Base-by-base conservation (phyloP, 1,140 invertebrate genomes). In the Drosophila bocqueti region DNA sequence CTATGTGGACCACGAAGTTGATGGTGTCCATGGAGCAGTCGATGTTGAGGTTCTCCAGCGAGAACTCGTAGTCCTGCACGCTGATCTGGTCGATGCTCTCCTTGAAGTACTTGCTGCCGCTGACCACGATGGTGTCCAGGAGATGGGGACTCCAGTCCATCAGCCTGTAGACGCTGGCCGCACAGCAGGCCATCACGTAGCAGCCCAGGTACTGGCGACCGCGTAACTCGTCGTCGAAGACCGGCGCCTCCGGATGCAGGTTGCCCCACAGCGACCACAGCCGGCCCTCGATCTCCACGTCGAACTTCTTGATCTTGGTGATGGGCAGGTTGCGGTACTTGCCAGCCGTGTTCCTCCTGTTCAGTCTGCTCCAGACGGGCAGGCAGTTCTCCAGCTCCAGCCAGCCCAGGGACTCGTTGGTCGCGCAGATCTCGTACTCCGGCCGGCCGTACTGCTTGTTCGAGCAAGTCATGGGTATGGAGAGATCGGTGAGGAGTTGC, bases 241-340 rank as follows among this genome's bases (percentile, higher is more conserved):
- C 92, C 1, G 69, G 66, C 21, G 94, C 94, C 47, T 93, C 81
- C 4, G 94, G 94, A 93, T 95, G 94, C 16, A 95, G 68, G 26
- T 93, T 94, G 4, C 95, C 94, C 93, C 94, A 94, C 0, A 95
- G 79, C 0, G 95, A 95, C 90, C 93, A 95, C 4, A 95, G 79
- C 57, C 95, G 94, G 1, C 94, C 94, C n/a, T 94, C 93, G 74
- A 95, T 95, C 89, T 95, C 95, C 4, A 95, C 93, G 75, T 95
- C 94, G 94, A 94, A 95, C 62, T 95, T 93, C 78, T 94, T 94
- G 93, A 95, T 93, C 46, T 92, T 92, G 52, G 93, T 93, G 24
- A 92, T 84, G 0, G 94, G 92, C 43, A 93, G 91, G 58, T 93
- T 93, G 63, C 94, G 92, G 24, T 93, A 92, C 16, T 93, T 91